phyloP scores from a whole-genome alignment of 2,888 invertebrate genomes.

The Hartigia nigra region DNA sequence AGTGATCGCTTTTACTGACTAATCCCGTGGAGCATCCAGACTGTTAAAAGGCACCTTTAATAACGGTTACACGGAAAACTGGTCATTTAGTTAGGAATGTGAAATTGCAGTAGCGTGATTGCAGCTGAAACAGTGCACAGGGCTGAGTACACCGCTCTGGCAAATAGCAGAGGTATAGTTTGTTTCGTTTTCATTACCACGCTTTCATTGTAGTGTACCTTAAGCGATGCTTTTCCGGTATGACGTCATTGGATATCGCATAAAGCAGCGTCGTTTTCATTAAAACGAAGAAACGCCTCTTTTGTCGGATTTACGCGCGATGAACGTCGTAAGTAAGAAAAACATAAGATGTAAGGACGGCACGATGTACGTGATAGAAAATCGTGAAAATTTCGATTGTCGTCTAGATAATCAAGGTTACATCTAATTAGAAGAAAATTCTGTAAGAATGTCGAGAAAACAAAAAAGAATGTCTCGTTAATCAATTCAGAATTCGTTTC shows the following conservation, averaged over 20 bases:
- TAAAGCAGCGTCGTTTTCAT: background rate
- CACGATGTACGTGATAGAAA: background rate
- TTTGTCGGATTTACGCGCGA: background rate
- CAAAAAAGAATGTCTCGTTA: background rate
- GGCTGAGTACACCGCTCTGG: background rate
- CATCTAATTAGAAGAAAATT: background rate
- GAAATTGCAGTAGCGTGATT: background rate
- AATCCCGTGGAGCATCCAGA: background rate
- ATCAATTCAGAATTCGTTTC: constrained; percentile 18
- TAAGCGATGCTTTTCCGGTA: background rate
- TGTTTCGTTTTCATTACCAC: background rate
- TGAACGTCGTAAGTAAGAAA: background rate
- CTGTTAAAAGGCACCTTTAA: background rate
- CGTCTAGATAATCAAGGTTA: background rate
- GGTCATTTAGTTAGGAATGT: background rate
- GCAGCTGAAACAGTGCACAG: background rate
- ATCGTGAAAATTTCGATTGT: background rate
- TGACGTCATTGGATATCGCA: background rate
- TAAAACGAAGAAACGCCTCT: background rate
- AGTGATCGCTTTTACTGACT: background rate
- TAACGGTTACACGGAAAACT: background rate
- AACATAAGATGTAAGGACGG: background rate
- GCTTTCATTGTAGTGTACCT: background rate
- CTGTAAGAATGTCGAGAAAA: background rate
- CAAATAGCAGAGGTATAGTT: background rate